Evolutionary conservation across 2,888 invertebrate genomes (phyloP), one percentile per base, ranked within the genome.

Genomic region (Dicyrtomina minuta): DNA sequence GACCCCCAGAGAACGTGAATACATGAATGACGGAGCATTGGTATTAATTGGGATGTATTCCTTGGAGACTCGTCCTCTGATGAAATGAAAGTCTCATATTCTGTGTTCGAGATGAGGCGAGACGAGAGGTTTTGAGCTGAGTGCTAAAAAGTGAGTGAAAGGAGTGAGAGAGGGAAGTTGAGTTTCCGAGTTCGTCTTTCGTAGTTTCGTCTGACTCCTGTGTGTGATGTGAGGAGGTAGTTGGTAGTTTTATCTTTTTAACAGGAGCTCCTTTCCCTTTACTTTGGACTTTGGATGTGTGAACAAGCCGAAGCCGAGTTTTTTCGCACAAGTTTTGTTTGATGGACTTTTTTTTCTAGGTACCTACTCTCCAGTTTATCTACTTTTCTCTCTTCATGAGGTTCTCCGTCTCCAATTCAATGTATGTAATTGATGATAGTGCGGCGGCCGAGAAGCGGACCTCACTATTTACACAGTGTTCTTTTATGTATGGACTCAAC

Each of bases 21-120:
- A 60, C 13, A 41, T 60, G 44, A 44, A 41, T 17, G 39, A 13
- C 13, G 39, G 13, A 56, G 66, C 43, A 58, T 33, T 27, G 66
- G 55, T 68, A 76, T 76, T 74, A 76, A 76, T 76, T 75, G 76
- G 74, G 70, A 73, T 67, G 72, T 66, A 71, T 74, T 72, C 76
- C 76, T 75, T 61, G 39, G 76, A 76, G 75, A 75, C 72, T 72
- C 65, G 66, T 71, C 62, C 72, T 53, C 49, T 20, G 24, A 26
- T 26, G 15, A 2, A 12, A 53, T 66, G 41, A 44, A 56, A 27
- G 24, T 39, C 58, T 58, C 43, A 26, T 62, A n/a, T n/a, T n/a
- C 12, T 2, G 24, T 10, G 49, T 12, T 39, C 17, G 20, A 4
- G 33, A 33, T 8, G 64, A 6, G 49, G 24, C 13, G 24, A 13